Evolutionary conservation across 2,797 vertebrate species (phyloP).

Genomic region (Gobio occitaniae): DNA sequence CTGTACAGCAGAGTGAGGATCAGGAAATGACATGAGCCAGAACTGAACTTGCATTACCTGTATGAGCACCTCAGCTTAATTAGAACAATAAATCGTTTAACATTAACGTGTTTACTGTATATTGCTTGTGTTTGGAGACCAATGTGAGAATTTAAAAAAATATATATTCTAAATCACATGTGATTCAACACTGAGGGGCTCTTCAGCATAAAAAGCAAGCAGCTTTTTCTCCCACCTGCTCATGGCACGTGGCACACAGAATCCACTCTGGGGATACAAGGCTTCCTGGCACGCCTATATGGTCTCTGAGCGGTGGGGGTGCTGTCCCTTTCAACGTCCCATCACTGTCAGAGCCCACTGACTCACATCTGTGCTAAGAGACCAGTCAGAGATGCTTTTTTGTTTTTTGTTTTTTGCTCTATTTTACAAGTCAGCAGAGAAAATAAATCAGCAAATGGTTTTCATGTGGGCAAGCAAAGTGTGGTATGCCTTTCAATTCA

Average conservation of each 20-base stretch:
- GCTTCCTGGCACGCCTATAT: constrained; percentile 26
- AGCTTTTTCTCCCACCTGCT: constrained; percentile 39
- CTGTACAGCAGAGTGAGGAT: background rate
- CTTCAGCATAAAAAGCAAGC: constrained; percentile 7
- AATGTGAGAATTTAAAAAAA: background rate
- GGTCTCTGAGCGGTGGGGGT: constrained; percentile 28
- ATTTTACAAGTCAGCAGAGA: constrained; percentile 21
- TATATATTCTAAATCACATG: background rate
- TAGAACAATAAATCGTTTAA: background rate
- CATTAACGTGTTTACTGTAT: background rate
- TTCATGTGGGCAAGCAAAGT: background rate
- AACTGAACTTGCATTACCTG: background rate
- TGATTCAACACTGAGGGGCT: constrained; percentile 12
- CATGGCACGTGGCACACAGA: constrained; percentile 33
- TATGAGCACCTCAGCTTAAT: background rate
- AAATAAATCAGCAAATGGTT: background rate
- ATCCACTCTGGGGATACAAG: constrained; percentile 41
- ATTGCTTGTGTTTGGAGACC: background rate
- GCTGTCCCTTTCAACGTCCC: constrained; percentile 13
- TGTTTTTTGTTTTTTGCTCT: background rate
- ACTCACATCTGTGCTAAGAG: constrained; percentile 28
- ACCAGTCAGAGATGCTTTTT: constrained; percentile 17
- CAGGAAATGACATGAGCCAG: background rate
- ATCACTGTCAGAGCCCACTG: constrained; percentile 31
- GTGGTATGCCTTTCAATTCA: constrained; percentile 15